Base-by-base conservation (phyloP, 2,888 invertebrate species). In the Papilio demoleus region DNA sequence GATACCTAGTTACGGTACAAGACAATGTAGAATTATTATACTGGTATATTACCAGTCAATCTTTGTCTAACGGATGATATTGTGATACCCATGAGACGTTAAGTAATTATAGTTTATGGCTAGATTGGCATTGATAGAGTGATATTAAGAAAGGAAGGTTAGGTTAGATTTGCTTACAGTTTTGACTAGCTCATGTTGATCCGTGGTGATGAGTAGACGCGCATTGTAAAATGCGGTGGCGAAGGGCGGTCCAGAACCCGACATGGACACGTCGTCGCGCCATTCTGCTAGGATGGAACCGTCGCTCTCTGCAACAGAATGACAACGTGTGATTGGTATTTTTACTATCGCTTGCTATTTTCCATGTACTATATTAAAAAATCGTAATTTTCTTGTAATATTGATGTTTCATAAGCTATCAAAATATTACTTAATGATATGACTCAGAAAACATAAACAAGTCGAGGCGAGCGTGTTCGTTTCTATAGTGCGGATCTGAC, bases 151-250 rank as follows among this genome's bases (percentile, higher is more conserved):
- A n/a, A n/a, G n/a, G n/a, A n/a, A 31, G 6, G 12, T 14, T 17
- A 14, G 34, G 31, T 36, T 36, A 3, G 9, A 17, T 6, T 2
- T 17, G 56, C 90, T 88, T 77, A 95, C 95, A 77, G 93, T 93
- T 67, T 88, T 92, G 38, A 94, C 88, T 73, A 94, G 90, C 19
- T 90, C 86, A 0, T 79, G 81, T 1, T 83, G 70, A 68, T 85
- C 82, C 17, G 88, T 88, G 70, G 90, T 86, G 79, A 85, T 88
- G 75, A 93, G 93, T 65, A 96, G 81, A 58, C 94, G 91, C 65
- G 95, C 90, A 79, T 95, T 94, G 87, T 93, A 96, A 90, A 96
- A 96, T 70, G 94, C 94, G 0, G 95, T 94, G 42, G 92, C 82
- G 84, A 96, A 96, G 56, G 96, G 95, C 1, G 96, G 95, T 1